A percentile compares a stretch with the other conserved stretches of the same genome.
phyloP scores from a whole-genome alignment of 2,113 vertebrate genomes.

The Oplegnathus fasciatus region DNA sequence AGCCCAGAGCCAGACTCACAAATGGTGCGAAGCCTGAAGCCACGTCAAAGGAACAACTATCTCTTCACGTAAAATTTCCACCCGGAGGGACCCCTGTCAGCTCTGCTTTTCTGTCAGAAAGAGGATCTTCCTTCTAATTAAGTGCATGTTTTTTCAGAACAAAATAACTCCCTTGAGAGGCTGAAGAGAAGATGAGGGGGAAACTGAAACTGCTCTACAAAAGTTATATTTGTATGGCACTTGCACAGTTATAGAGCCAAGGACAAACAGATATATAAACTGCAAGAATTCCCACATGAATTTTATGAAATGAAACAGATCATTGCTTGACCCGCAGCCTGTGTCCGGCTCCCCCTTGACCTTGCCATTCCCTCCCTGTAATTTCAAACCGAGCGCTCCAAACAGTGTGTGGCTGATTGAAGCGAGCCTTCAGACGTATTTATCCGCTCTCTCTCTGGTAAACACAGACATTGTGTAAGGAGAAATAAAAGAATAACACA shows the following conservation, averaged over 20 bases:
- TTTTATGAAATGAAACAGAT: conserved; percentile 60
- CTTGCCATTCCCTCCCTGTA: conserved; percentile 63
- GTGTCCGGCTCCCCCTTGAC: conserved; percentile 57
- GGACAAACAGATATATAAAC: conserved; percentile 49
- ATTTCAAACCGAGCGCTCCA: conserved; percentile 62
- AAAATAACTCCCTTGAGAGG: conserved; percentile 47
- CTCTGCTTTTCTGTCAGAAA: conserved; percentile 16
- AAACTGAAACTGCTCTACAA: conserved; percentile 49
- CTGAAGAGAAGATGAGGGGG: conserved; percentile 29
- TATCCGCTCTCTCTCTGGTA: conserved; percentile 61
- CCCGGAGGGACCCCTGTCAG: conserved; percentile 34
- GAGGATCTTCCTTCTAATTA: conserved; percentile 65
- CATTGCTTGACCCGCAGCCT: conserved; percentile 57
- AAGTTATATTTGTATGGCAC: conserved; percentile 58
- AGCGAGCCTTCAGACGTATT: conserved; percentile 56
- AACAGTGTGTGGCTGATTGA: conserved; percentile 58
- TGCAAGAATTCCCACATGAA: conserved; percentile 52
- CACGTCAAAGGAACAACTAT: conserved; percentile 59
- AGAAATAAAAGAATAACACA: conserved; percentile 78
- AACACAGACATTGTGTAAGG: conserved; percentile 79
- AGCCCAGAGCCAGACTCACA: conserved; percentile 56
- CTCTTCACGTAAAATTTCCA: conserved; percentile 33
- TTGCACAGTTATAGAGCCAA: conserved; percentile 8
- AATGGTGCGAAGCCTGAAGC: conserved; percentile 46
- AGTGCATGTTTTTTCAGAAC: conserved; percentile 28